Evolutionary conservation across 2,797 vertebrate genomes (phyloP).

Genomic region (Peromyscus melanophrys): DNA sequence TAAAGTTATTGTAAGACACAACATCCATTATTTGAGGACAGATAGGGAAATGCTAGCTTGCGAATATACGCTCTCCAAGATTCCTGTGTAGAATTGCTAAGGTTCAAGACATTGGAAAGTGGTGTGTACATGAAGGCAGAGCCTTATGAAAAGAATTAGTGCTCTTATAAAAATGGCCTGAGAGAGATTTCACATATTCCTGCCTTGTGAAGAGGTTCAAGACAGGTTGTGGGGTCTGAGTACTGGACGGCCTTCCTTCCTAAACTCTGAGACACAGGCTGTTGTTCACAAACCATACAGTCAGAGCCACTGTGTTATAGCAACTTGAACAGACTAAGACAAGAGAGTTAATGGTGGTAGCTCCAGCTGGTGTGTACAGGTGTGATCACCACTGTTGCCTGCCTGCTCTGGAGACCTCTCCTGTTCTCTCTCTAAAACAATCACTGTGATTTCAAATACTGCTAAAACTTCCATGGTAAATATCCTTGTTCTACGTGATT

Average conservation of each 20-base stretch:
- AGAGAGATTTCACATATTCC: background rate
- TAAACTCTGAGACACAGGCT: background rate
- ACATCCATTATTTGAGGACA: background rate
- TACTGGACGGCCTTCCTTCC: background rate
- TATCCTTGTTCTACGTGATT: conserved; percentile 67
- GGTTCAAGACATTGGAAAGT: background rate
- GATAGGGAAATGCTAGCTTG: background rate
- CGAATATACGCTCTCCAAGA: background rate
- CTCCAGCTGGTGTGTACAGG: background rate
- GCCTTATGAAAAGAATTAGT: background rate
- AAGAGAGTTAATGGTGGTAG: background rate
- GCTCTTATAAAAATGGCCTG: background rate
- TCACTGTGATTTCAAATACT: conserved; percentile 82
- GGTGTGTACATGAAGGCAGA: background rate
- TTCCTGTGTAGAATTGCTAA: background rate
- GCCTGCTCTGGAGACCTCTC: conserved; percentile 63
- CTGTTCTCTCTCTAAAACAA: conserved; percentile 75
- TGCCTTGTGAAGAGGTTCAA: background rate
- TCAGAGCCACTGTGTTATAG: background rate
- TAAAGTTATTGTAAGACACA: background rate
- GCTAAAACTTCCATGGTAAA: conserved; percentile 84
- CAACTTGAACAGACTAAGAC: background rate
- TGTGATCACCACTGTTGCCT: conserved; percentile 23
- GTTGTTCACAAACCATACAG: no score
- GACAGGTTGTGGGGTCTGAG: background rate